Evolutionary conservation across 2,888 invertebrate species (phyloP).

Genomic region (Heliconius hortense): DNA sequence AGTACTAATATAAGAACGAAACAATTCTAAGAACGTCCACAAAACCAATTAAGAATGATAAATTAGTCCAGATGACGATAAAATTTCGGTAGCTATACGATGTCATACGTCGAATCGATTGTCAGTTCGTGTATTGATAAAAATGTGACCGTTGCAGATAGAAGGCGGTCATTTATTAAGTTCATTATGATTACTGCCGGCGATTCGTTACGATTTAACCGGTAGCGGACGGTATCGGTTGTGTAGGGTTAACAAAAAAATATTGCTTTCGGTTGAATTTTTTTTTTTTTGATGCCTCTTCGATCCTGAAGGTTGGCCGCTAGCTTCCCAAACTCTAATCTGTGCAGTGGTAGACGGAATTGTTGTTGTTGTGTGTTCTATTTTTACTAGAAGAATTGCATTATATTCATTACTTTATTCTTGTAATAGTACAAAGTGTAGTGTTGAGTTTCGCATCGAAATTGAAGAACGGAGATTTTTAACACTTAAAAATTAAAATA

Average conservation of each 20-base stretch:
- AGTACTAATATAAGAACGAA: not conserved
- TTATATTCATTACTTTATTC: no score
- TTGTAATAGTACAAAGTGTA: no score
- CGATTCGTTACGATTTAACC: constrained; percentile 55
- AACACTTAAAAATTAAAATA: no score
- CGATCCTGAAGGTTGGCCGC: no score
- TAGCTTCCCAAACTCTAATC: no score
- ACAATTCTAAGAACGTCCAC: not conserved
- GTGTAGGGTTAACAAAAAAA: constrained; percentile 42
- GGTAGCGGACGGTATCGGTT: constrained; percentile 49
- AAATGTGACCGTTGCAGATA: constrained; percentile 47
- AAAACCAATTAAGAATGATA: constrained; percentile 38
- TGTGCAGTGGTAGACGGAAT: no score
- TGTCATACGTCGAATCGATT: constrained; percentile 33
- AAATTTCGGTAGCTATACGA: constrained; percentile 43
- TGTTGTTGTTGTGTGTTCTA: no score
- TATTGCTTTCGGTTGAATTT: not conserved
- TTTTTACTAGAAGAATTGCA: no score
- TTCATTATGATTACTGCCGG: constrained; percentile 52
- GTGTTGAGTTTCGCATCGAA: no score
- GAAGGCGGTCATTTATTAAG: constrained; percentile 52
- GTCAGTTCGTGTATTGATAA: constrained; percentile 47
- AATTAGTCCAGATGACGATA: constrained; percentile 43
- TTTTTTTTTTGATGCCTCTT: no score
- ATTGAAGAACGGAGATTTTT: no score